These are phyloP conservation scores for Tachystola acroxantha DNA, from an alignment of 2,888 invertebrate genomes.

Conservation along the genomic window DNA sequence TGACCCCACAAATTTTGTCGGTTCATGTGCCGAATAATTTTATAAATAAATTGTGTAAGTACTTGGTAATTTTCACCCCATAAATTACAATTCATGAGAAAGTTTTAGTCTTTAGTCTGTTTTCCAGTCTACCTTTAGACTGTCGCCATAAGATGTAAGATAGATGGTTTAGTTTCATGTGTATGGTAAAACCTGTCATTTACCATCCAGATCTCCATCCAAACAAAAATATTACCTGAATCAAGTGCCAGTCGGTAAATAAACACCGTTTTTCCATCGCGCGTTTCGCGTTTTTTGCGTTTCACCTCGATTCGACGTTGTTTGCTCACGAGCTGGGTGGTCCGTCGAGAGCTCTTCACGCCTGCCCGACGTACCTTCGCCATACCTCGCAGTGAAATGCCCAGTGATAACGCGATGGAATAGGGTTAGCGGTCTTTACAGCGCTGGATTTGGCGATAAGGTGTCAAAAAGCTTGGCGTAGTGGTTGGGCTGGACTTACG, in stretches of 20 bases:
- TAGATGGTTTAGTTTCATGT: neutral
- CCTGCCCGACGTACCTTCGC: slow-evolving; percentile 21
- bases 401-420: neutral
- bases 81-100: too few relatives aligned
- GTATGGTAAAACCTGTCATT: too few relatives aligned
- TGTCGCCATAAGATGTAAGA: neutral
- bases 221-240: neutral
- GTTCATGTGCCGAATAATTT: too few relatives aligned
- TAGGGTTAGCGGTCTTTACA: neutral
- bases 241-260: slow-evolving; percentile 4
- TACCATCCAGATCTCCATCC: too few relatives aligned
- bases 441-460: neutral
- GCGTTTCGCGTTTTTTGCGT: slow-evolving; percentile 10
- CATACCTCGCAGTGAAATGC: slow-evolving; percentile 1
- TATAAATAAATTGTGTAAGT: too few relatives aligned
- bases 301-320: slow-evolving; percentile 3
- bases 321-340: slow-evolving; percentile 21
- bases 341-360: slow-evolving; percentile 20
- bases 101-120: too few relatives aligned
- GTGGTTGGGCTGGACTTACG: too few relatives aligned
- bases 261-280: slow-evolving; percentile 5
- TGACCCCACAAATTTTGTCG: too few relatives aligned
- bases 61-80: too few relatives aligned
- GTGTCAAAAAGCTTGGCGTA: too few relatives aligned
- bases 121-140: too few relatives aligned